phyloP scores from a whole-genome alignment of 2,888 invertebrate genomes.

The Drosophila austrosaltans region DNA sequence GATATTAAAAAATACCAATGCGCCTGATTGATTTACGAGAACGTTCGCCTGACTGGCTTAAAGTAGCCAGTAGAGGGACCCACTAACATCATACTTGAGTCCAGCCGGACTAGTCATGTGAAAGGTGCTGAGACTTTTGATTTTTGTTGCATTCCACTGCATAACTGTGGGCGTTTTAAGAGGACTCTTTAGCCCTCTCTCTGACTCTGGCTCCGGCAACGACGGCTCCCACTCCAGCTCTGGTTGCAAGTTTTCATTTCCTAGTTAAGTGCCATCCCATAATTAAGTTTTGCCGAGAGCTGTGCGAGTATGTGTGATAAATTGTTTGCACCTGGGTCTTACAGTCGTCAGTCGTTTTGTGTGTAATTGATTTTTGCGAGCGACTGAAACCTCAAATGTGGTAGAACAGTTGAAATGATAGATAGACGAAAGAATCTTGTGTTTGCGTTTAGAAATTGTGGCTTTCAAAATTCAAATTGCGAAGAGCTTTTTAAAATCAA shows the following conservation, averaged over 20 bases:
- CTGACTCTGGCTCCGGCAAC: not conserved
- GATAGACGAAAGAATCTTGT: too few relatives aligned
- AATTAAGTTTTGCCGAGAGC: conserved; percentile 28
- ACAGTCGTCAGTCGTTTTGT: not conserved
- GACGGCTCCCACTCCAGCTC: not conserved
- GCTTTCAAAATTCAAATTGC: too few relatives aligned
- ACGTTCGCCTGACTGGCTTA: conserved; percentile 41
- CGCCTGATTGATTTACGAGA: conserved; percentile 73
- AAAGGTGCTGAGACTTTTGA: conserved; percentile 23
- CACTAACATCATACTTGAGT: conserved; percentile 2
- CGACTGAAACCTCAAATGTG: conserved; percentile 1
- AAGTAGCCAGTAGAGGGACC: conserved; percentile 26
- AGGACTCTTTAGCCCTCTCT: not conserved
- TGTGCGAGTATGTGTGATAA: conserved; percentile 33
- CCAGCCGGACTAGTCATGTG: conserved; percentile 4
- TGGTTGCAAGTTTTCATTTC: not conserved
- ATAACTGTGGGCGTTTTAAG: conserved; percentile 27
- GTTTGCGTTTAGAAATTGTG: too few relatives aligned
- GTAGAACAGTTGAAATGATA: not conserved
- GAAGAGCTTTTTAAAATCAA: too few relatives aligned
- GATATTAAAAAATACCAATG: conserved; percentile 71
- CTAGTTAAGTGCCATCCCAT: conserved; percentile 13
- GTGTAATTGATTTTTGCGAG: conserved; percentile 26
- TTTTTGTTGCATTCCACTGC: conserved; percentile 19
- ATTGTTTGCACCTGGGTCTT: conserved; percentile 17